Evolutionary conservation across 1,140 invertebrate genomes (phyloP).

Genomic region (Brachionus sp.): DNA sequence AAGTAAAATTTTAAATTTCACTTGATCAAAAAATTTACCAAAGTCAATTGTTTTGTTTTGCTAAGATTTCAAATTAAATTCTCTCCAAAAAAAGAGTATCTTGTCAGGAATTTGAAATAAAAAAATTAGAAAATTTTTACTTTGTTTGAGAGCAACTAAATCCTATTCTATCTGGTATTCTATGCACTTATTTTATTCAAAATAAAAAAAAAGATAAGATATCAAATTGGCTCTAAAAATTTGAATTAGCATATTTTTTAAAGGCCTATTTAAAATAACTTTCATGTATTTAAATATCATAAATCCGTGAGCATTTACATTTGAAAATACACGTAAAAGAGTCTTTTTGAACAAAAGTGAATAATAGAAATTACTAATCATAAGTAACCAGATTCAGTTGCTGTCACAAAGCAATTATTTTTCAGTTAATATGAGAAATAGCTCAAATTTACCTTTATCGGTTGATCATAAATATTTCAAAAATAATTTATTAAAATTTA

Average conservation of each 20-base stretch:
- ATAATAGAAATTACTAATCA: not conserved
- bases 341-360: not conserved
- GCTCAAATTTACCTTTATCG: constrained; percentile 30
- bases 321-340: not conserved
- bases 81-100: too few species aligned
- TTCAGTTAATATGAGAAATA: not conserved
- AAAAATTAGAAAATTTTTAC: too few species aligned
- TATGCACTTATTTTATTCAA: not conserved
- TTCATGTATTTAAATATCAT: not conserved
- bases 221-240: not conserved
- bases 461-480: constrained; percentile 1
- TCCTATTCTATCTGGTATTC: not conserved
- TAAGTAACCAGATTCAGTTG: not conserved
- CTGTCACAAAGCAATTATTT: not conserved
- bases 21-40: too few species aligned
- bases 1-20: too few species aligned
- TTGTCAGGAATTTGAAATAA: too few species aligned
- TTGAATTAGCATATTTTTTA: not conserved
- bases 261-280: not conserved
- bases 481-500: constrained; percentile 41
- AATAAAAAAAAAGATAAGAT: not conserved
- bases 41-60: too few species aligned
- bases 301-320: not conserved
- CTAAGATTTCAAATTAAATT: too few species aligned
- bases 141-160: too few species aligned